phyloP scores from a whole-genome alignment of 2,797 vertebrate genomes.

The Agapornis canus region DNA sequence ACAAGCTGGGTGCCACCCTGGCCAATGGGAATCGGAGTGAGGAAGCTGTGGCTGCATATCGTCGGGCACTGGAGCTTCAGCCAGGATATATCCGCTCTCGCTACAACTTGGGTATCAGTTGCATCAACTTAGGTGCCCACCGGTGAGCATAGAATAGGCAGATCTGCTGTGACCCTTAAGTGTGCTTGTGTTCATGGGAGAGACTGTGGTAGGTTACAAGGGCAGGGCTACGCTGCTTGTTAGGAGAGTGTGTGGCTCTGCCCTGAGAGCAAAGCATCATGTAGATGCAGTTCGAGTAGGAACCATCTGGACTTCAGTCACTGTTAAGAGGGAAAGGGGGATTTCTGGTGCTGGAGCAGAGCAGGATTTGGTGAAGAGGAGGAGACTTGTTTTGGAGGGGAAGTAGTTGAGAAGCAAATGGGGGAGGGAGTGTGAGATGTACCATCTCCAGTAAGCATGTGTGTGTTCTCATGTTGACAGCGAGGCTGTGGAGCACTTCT shows the following conservation, averaged over 20 bases:
- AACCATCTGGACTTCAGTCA: not conserved
- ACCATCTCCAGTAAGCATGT: not conserved
- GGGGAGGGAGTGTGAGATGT: not conserved
- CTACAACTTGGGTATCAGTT: conserved; percentile 98
- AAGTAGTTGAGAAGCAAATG: not conserved
- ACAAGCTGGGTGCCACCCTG: conserved; percentile 94
- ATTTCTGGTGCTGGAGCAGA: rapidly evolving
- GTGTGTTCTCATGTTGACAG: conserved; percentile 74
- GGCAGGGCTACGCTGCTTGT: not conserved
- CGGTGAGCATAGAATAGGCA: conserved; percentile 79
- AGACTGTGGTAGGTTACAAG: rapidly evolving
- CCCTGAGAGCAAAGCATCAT: not conserved
- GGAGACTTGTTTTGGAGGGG: not conserved
- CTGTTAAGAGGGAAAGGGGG: not conserved
- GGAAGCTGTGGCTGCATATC: conserved; percentile 94
- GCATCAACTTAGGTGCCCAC: conserved; percentile 95
- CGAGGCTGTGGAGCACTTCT: conserved; percentile 95
- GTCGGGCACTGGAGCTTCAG: conserved; percentile 92
- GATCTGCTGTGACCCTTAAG: not conserved
- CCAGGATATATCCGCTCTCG: conserved; percentile 96
- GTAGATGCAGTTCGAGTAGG: not conserved
- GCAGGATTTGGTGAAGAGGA: not conserved
- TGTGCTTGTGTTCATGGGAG: not conserved
- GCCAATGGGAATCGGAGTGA: conserved; percentile 96
- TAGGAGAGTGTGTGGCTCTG: not conserved